Evolutionary conservation across 2,888 invertebrate genomes (phyloP).

Genomic region (Heliconius ethilla): DNA sequence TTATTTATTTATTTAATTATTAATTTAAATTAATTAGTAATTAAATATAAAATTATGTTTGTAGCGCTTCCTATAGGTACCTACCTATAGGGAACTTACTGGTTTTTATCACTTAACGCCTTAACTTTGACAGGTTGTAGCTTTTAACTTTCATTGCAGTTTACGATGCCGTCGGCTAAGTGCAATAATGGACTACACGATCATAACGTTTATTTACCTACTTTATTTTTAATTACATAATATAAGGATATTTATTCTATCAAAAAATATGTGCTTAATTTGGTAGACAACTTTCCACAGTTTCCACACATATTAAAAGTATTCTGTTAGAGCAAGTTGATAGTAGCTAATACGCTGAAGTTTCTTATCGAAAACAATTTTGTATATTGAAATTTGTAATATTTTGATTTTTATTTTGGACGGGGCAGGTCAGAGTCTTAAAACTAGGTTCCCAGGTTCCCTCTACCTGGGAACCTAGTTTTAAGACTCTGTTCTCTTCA

Average conservation of each 20-base stretch:
- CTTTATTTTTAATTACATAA: neutral
- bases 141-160: constrained; percentile 57
- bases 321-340: neutral
- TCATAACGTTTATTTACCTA: constrained; percentile 18
- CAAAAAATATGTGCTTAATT: too few species aligned
- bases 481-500: too few species aligned
- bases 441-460: too few species aligned
- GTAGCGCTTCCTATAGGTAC: neutral
- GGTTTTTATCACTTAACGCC: constrained; percentile 24
- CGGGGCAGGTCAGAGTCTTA: too few species aligned
- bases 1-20: neutral
- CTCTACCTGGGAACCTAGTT: too few species aligned
- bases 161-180: constrained; percentile 67
- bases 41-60: neutral
- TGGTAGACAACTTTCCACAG: neutral
- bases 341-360: too few species aligned
- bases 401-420: too few species aligned
- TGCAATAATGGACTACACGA: constrained; percentile 53
- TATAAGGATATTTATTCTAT: too few species aligned
- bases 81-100: neutral
- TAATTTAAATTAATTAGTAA: neutral
- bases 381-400: neutral
- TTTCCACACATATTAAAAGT: neutral
- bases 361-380: too few species aligned
- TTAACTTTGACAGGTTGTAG: constrained; percentile 41